Evolutionary conservation across 1,140 invertebrate genomes (phyloP), one percentile per base, ranked within the genome.

Genomic region (Zaprionus vittiger): DNA sequence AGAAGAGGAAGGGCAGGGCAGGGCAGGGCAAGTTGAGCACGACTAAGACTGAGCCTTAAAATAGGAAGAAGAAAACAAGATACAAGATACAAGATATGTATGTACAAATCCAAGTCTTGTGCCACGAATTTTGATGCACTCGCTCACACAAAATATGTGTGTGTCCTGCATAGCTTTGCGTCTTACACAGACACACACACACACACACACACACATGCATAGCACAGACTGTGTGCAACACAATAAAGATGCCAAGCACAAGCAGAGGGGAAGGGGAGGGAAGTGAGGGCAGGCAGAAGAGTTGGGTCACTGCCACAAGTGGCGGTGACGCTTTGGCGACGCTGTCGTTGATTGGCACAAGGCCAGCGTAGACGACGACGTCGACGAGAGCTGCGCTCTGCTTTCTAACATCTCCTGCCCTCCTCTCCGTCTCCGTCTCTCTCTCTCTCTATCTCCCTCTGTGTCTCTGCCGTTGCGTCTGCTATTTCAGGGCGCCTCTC

Each of bases 61-160:
- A 67, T 67, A 59, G 55, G 38, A 66, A 44, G 12, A 67, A 54
- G 12, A 44, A 31, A 66, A 15, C 74, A 78, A 78, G 56, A 66
- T 70, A 77, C 81, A 65, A 87, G 84, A 83, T 74, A 74, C 83
- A 87, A n/a, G 41, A 47, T 47, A 47, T 17, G 41, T 41, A 15
- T 41, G 14, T 41, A n/a, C 82, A 75, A 72, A 73, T 79, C 44
- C 66, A 60, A 60, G 70, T 73, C 47, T 44, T 79, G 60, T 79
- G 73, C 84, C 66, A 84, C 63, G 84, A 89, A 90, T 89, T 90
- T 90, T 84, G 78, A 90, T 89, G 84, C 84, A 89, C 84, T 81
- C 31, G 31, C 31, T 34, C 31, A 31, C 73, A 75, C 80, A 75
- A 73, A 70, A 72, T 77, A 62, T 17, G 44, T 47, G 31, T 57